phyloP scores from a whole-genome alignment of 2,113 vertebrate genomes.

The Zosterops pallidus region DNA sequence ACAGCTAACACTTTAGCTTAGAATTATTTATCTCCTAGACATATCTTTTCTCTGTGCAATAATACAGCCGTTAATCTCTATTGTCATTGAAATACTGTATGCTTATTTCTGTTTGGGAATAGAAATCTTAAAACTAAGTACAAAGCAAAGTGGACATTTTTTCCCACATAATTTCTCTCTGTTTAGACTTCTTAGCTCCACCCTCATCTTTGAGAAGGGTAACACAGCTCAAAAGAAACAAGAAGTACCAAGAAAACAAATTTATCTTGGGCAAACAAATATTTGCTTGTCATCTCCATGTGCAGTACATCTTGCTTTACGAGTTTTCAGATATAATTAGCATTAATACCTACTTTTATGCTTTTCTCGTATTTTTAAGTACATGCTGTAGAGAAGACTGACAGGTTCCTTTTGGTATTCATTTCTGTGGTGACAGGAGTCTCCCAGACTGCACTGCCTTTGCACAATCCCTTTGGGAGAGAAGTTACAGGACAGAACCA shows the following conservation, averaged over 20 bases:
- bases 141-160: not conserved
- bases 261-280: not conserved
- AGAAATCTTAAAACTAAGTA: not conserved
- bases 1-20: not conserved
- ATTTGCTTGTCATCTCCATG: not conserved
- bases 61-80: not conserved
- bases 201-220: not conserved
- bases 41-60: not conserved
- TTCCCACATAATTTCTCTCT: not conserved
- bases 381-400: not conserved
- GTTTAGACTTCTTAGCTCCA: not conserved
- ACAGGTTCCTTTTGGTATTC: not conserved
- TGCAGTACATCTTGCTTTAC: not conserved
- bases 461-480: not conserved
- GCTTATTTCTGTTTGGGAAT: not conserved
- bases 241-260: not conserved
- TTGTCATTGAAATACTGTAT: not conserved
- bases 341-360: not conserved
- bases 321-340: not conserved
- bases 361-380: not conserved
- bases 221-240: not conserved
- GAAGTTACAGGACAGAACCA: not conserved
- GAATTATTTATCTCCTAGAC: not conserved
- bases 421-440: not conserved
- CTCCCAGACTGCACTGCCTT: accelerated